Percentiles rank a stretch among this genome's conserved stretches.
Evolutionary conservation across 2,797 vertebrate species (phyloP).

Genomic region (Microctenopoma steveboyesi): DNA sequence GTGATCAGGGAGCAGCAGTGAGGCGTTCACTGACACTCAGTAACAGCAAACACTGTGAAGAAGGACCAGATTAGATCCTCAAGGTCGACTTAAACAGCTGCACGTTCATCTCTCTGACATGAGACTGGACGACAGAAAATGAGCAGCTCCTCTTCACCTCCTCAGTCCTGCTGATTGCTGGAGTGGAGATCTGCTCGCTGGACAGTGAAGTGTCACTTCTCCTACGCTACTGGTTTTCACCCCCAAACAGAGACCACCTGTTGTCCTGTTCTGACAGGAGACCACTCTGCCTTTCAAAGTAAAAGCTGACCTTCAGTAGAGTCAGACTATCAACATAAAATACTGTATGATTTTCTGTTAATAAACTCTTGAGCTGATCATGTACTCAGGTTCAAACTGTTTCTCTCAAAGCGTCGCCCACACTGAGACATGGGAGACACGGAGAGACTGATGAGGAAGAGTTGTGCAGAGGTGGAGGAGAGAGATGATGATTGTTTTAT

Average conservation of each 20-base stretch:
- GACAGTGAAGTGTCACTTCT: constrained; percentile 27
- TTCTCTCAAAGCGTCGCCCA: no score
- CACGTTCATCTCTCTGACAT: no score
- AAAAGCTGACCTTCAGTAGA: no score
- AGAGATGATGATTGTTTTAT: neutral
- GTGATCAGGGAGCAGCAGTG: constrained; percentile 48
- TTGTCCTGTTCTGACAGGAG: neutral
- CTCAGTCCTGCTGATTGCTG: constrained; percentile 41
- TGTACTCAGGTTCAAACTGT: no score
- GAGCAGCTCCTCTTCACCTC: constrained; percentile 7
- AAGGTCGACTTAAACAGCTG: no score
- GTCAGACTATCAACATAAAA: no score
- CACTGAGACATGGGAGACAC: no score
- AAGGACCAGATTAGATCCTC: no score
- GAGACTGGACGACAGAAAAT: neutral
- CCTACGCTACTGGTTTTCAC: neutral
- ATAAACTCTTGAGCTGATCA: no score
- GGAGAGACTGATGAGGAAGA: neutral
- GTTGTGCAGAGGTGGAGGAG: neutral
- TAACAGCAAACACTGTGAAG: neutral
- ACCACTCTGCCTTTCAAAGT: neutral
- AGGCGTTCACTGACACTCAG: constrained; percentile 27
- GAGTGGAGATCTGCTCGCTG: constrained; percentile 46
- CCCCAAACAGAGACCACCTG: neutral
- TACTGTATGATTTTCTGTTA: no score